These are phyloP conservation scores for Wasmannia auropunctata DNA, from an alignment of 1,140 invertebrate species.

Conservation along the genomic window DNA sequence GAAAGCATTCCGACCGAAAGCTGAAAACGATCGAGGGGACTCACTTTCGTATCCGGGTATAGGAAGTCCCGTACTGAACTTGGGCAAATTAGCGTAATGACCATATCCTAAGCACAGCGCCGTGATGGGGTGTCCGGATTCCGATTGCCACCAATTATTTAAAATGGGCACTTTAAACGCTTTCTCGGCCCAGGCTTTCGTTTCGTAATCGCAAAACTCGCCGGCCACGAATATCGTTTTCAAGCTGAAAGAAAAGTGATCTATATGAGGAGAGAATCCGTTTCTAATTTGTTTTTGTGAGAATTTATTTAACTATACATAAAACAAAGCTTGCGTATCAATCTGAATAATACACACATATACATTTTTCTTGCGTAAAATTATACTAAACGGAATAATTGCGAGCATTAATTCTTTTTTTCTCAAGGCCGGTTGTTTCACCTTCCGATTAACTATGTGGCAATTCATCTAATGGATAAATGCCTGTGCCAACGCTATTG, in stretches of 20 bases:
- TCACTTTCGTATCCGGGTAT: conserved; percentile 91
- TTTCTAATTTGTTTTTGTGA: neutral
- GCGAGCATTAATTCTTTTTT: no score
- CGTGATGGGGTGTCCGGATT: conserved; percentile 96
- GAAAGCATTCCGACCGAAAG: no score
- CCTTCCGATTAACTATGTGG: no score
- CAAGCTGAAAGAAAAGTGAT: conserved; percentile 84
- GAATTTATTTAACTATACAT: neutral
- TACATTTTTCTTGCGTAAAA: neutral
- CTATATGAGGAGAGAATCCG: neutral
- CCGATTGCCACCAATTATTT: conserved; percentile 99
- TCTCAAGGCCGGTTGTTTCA: no score
- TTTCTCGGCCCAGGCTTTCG: conserved; percentile 93
- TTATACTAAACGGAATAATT: no score
- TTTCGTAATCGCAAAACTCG: conserved; percentile 97
- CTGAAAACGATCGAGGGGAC: conserved; percentile 19
- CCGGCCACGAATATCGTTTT: conserved; percentile 95
- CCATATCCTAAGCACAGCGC: conserved; percentile 92
- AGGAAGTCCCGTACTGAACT: conserved; percentile 90
- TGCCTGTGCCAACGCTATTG: no score
- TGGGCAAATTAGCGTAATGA: conserved; percentile 88
- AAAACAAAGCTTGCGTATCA: neutral
- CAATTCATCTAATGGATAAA: no score
- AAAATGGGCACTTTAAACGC: conserved; percentile 93
- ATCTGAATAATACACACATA: neutral